Percentiles rank a stretch among this genome's conserved stretches.
These are phyloP conservation scores for Geococcyx californianus DNA, from an alignment of 2,113 vertebrate genomes.

Conservation along the genomic window DNA sequence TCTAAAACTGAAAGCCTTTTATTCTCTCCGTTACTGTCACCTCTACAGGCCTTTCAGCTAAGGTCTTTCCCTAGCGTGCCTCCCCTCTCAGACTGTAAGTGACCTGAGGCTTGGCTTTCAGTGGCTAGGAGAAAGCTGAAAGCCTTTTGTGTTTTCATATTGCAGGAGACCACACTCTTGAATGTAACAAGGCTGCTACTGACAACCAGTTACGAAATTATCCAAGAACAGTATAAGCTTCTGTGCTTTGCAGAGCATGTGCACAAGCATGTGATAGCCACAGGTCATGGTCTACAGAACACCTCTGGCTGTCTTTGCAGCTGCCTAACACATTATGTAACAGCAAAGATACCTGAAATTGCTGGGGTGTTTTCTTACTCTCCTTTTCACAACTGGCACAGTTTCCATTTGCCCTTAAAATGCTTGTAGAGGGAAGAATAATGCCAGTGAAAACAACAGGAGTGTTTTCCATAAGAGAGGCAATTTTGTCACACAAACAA, in stretches of 20 bases:
- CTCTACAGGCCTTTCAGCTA: neutral
- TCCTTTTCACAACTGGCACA: neutral
- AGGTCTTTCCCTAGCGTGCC: neutral
- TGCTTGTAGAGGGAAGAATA: neutral
- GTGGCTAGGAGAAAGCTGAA: neutral
- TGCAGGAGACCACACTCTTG: neutral
- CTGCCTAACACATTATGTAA: conserved; percentile 23
- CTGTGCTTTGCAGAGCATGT: neutral
- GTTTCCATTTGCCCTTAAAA: conserved; percentile 27
- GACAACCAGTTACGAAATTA: neutral
- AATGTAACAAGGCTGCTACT: neutral
- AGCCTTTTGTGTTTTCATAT: neutral
- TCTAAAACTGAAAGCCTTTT: neutral
- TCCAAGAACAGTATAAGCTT: neutral
- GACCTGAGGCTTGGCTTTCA: neutral
- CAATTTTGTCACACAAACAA: conserved; percentile 11
- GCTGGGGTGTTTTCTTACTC: neutral
- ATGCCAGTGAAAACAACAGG: conserved; percentile 43
- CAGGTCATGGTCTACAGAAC: neutral
- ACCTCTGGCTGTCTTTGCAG: neutral
- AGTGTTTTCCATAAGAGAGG: conserved; percentile 3
- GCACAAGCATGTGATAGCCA: neutral
- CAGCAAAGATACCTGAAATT: neutral
- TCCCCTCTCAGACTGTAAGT: neutral
- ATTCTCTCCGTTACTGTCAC: neutral